Percentiles rank a stretch among this genome's conserved stretches.
Evolutionary conservation across 2,113 vertebrate species (phyloP).

Genomic region (Stictonetta naevosa): DNA sequence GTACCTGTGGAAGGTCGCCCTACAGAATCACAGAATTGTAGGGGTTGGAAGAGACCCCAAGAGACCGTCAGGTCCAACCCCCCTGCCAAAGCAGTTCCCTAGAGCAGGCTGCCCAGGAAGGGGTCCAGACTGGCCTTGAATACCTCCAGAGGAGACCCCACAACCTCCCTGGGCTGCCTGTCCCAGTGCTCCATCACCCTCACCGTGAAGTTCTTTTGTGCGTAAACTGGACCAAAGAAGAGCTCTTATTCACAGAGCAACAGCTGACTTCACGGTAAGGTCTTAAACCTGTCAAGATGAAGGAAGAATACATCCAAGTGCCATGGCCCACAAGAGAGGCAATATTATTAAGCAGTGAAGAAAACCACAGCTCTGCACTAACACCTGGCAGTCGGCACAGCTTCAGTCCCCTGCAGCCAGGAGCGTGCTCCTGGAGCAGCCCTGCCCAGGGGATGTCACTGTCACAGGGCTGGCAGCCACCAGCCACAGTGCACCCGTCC

Average conservation of each 20-base stretch:
- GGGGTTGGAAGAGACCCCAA: too few species aligned
- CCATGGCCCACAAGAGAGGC: accelerated
- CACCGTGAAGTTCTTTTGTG: too few species aligned
- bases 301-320: background rate
- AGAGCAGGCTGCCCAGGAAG: too few species aligned
- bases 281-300: background rate
- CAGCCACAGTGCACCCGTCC: accelerated
- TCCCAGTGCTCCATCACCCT: too few species aligned
- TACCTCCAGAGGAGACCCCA: too few species aligned
- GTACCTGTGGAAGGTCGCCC: background rate
- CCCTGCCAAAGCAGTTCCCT: too few species aligned
- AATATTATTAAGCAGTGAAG: background rate
- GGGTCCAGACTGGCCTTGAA: too few species aligned
- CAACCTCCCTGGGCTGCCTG: too few species aligned
- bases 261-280: accelerated
- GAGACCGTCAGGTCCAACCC: too few species aligned
- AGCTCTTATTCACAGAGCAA: background rate
- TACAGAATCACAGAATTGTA: accelerated
- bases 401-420: background rate
- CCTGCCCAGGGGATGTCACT: too few species aligned
- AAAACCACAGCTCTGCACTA: background rate
- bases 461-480: background rate
- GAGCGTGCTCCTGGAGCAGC: background rate
- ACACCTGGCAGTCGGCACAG: background rate
- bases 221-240: too few species aligned